Conservation (phyloP, 2,113 vertebrate species). For the Athene noctua region DNA sequence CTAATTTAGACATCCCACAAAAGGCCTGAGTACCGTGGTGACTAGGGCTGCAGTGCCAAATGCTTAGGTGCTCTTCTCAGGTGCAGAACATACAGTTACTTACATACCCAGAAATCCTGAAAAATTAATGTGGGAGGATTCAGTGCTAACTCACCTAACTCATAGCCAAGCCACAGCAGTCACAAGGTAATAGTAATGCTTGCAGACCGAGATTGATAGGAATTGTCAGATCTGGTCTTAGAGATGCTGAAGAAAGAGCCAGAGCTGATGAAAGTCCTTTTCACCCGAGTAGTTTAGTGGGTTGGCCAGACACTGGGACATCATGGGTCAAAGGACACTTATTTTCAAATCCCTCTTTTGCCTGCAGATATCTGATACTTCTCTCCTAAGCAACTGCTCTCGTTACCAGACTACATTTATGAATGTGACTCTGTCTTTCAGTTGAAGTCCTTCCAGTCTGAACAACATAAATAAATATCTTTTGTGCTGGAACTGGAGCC, state of each 20-base stretch:
- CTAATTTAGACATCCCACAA: neutral
- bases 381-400: neutral
- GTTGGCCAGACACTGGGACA: neutral
- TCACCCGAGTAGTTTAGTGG: neutral
- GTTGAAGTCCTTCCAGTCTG: neutral
- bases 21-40: neutral
- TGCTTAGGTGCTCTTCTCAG: neutral
- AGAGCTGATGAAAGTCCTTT: neutral
- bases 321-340: neutral
- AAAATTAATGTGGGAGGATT: neutral
- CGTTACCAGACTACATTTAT: neutral
- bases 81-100: neutral
- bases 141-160: neutral
- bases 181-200: neutral
- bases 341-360: neutral
- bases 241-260: neutral
- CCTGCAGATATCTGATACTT: neutral
- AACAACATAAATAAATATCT: neutral
- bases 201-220: neutral
- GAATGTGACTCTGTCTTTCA: neutral
- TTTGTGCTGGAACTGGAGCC: neutral
- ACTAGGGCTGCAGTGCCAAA: neutral
- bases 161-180: neutral
- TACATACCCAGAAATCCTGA: neutral
- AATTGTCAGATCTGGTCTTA: neutral